These are phyloP conservation scores for Hoplodrina blanda DNA, from an alignment of 2,888 invertebrate species.

Conservation along the genomic window DNA sequence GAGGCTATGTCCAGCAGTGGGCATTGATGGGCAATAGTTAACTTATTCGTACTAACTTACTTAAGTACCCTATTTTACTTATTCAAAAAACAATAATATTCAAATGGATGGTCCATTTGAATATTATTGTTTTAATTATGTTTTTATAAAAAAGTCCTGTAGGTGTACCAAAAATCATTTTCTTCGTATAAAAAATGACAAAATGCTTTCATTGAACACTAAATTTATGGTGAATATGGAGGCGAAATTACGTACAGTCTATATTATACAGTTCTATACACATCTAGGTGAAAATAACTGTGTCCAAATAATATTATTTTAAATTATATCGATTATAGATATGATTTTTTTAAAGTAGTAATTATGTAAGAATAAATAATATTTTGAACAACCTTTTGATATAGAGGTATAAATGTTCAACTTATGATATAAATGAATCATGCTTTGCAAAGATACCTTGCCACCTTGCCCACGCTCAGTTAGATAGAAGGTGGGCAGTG, in stretches of 20 bases:
- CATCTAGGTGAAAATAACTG: conserved; percentile 1
- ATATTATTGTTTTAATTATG: too few relatives aligned
- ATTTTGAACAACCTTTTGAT: not conserved
- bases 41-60: not conserved
- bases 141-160: conserved; percentile 16
- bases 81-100: not conserved
- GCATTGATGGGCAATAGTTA: not conserved
- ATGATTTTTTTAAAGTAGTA: not conserved
- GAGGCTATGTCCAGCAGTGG: not conserved
- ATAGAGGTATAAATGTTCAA: not conserved
- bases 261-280: conserved; percentile 10
- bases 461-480: too few relatives aligned
- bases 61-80: not conserved
- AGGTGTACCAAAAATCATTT: conserved; percentile 21
- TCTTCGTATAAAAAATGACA: conserved; percentile 49
- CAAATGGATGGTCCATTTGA: not conserved
- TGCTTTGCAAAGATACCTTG: too few relatives aligned
- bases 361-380: not conserved
- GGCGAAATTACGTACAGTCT: conserved; percentile 40
- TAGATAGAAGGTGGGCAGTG: too few relatives aligned
- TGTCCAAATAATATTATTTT: not conserved
- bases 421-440: not conserved
- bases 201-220: conserved; percentile 31
- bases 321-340: conserved; percentile 10
- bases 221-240: conserved; percentile 26